Evolutionary conservation across 2,888 invertebrate species (phyloP), one percentile per base, ranked within the genome.

Genomic region (Philereme vetulata): DNA sequence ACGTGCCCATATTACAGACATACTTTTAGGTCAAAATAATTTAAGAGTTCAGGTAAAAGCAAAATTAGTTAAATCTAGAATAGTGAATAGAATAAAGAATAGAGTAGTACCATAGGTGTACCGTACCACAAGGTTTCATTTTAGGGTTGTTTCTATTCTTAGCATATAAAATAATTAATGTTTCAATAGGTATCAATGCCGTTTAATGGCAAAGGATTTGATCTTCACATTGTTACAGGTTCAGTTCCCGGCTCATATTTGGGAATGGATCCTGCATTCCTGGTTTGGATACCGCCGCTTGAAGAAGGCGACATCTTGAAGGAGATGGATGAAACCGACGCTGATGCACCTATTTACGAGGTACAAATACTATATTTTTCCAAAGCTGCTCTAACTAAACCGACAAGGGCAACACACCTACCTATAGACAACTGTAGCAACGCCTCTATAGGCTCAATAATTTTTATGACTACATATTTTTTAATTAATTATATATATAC

Each of bases 181-280:
- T 21, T 2, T 1, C 21, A 2, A 21, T 21, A 21, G 21, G 21
- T 2, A 21, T 21, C 7, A 6, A 0, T 38, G 7, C 8, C 7
- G 7, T 8, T 6, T 38, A 9, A 7, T 46, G 32, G 34, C 5
- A 42, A 57, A 57, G 53, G 51, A 54, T 62, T 59, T 64, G 71
- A 68, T 65, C 54, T 68, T 48, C 57, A 64, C 52, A 46, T 71
- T 74, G 65, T 80, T 74, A 51, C 79, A 92, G 96, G 96, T 62
- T 96, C 96, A 6, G 96, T 95, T 9, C 97, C 97, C 2, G 97
- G 97, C 21, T 97, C 97, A 0, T 97, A 97, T 77, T 86, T 97
- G 59, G 97, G 97, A 50, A 97, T 97, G 97, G 97, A 97, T 83
- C 97, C 97, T 0, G 97, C 97, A 0, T 97, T 96, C 81, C 88